A percentile compares a stretch with the other conserved stretches of the same genome.
phyloP scores from a whole-genome alignment of 2,888 invertebrate species.

The Drosophila sordidula region DNA sequence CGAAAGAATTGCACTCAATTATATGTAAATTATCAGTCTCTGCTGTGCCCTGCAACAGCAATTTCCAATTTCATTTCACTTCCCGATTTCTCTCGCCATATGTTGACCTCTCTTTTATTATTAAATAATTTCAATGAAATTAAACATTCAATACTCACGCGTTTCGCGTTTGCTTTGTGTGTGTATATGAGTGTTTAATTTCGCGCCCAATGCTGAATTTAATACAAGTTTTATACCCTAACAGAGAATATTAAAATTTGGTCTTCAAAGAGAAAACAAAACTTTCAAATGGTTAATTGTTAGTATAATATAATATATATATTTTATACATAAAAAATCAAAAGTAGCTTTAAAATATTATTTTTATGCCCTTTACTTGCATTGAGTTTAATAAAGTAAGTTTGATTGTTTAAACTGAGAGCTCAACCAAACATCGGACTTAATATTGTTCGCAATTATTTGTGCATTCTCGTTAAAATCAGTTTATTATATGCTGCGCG shows the following conservation, averaged over 20 bases:
- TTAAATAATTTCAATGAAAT: slow-evolving; percentile 53
- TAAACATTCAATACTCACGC: slow-evolving; percentile 44
- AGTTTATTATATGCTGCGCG: not conserved
- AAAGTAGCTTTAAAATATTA: no score
- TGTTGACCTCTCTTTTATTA: slow-evolving; percentile 48
- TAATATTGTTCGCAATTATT: not conserved
- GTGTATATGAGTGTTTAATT: slow-evolving; percentile 16
- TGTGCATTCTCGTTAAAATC: not conserved
- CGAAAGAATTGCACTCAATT: slow-evolving; percentile 49
- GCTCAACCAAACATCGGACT: no score
- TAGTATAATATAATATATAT: no score
- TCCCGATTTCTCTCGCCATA: slow-evolving; percentile 37
- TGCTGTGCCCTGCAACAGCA: slow-evolving; percentile 24
- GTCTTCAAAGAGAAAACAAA: not conserved
- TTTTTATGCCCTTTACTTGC: not conserved
- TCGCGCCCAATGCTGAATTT: slow-evolving; percentile 13
- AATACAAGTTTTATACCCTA: slow-evolving; percentile 8
- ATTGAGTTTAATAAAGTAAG: not conserved
- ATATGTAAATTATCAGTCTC: slow-evolving; percentile 66
- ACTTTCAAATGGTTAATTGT: no score
- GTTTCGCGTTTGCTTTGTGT: not conserved
- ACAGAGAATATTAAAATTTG: not conserved
- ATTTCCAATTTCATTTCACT: slow-evolving; percentile 51
- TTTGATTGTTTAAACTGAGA: no score
- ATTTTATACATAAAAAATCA: not conserved